Percentiles rank a stretch among this genome's conserved stretches.
Conservation (phyloP, 2,113 vertebrate species). For the Epinephelus lanceolatus region DNA sequence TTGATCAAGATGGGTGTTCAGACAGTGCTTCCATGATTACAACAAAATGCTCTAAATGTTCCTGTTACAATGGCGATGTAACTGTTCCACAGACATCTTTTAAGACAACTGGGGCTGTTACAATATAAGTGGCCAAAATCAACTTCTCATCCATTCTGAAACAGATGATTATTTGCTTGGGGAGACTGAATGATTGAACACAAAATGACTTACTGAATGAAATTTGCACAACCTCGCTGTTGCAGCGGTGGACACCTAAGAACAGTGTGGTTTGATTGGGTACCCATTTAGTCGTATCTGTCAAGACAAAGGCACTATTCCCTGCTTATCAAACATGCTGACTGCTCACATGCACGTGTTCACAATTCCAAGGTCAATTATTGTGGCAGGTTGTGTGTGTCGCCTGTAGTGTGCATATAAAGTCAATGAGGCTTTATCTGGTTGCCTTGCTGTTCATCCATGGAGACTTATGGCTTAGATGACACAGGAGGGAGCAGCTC, state of each 20-base stretch:
- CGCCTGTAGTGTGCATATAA: neutral
- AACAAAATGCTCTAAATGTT: neutral
- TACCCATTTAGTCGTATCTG: neutral
- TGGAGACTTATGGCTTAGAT: neutral
- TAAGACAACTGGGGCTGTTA: neutral
- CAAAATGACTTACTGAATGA: neutral
- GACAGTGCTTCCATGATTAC: neutral
- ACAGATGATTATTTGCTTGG: neutral
- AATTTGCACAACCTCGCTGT: neutral
- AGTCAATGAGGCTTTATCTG: neutral
- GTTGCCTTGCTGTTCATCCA: neutral
- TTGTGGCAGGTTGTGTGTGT: neutral
- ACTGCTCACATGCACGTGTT: neutral
- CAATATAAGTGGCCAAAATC: neutral
- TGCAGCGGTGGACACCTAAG: neutral
- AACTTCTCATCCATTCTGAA: neutral
- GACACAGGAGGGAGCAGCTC: neutral
- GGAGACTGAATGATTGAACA: neutral
- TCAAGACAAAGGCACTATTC: neutral
- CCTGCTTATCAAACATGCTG: neutral
- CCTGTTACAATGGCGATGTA: neutral
- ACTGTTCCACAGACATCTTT: neutral
- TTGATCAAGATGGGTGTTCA: neutral
- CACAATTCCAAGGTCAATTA: neutral
- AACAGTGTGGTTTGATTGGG: neutral